Evolutionary conservation across 2,888 invertebrate species (phyloP), one percentile per base, ranked within the genome.

Genomic region (Drosophila kambysellisi): DNA sequence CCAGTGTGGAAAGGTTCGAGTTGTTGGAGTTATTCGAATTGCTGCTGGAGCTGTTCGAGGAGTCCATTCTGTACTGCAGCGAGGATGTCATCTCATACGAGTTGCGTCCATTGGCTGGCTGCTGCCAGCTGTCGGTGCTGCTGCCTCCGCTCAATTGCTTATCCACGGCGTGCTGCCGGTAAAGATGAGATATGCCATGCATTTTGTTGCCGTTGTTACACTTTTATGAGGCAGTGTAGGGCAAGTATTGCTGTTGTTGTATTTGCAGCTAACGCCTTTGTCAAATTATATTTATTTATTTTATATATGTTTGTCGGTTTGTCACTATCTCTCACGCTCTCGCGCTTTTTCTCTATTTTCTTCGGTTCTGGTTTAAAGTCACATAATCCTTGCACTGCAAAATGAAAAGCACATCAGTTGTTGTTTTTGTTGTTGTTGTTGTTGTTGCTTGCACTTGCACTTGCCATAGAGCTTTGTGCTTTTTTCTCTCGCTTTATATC

Each of bases 141-240:
- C 67, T 57, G 57, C 72, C 61, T 58, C 57, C 62, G 73, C 94
- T 94, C 29, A 94, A 92, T 64, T 94, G 94, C 76, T 93, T 93
- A 69, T 93, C 93, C 59, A 93, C 87, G 74, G 93, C 93, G 78
- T 93, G 93, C 78, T 93, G 93, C 56, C 93, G 92, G 87, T 93
- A 93, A 53, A 93, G 91, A 88, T 93, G 93, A 29, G 93, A 92
- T 72, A 93, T 93, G 70, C 93, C 93, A 67, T 93, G 93, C 93
- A 93, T 93, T 77, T 74, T 66, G 56, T 48, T 67, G 65, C 67
- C 57, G 76, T 75, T 76, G 70, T 68, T 84, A 76, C 75, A 89
- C 81, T 83, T 80, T 77, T 82, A 76, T 59, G 62, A 59, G 35
- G 76, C 72, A 87, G 84, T 87, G 82, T 83, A 82, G 50, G 81